Evolutionary conservation across 1,140 invertebrate genomes (phyloP).

Genomic region (Campoletis sonorensis): DNA sequence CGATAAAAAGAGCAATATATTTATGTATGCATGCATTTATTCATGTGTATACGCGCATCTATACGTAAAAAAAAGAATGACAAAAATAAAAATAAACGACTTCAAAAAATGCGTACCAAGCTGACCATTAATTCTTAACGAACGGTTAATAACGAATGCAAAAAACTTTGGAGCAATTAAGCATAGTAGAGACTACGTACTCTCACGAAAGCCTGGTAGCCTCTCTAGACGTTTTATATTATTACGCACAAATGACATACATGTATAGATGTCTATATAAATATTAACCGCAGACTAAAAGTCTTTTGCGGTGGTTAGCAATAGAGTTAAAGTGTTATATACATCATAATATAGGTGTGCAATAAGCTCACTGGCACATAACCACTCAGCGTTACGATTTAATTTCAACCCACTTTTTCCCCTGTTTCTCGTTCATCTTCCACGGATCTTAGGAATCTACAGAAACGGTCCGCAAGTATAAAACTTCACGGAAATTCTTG

Average conservation of each 20-base stretch:
- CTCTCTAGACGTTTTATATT: neutral
- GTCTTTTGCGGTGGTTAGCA: too few relatives aligned
- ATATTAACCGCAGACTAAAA: too few relatives aligned
- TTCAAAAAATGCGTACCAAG: slow-evolving; percentile 12
- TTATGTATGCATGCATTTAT: neutral
- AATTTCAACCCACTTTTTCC: slow-evolving; percentile 52
- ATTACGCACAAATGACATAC: neutral
- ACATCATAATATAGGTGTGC: neutral
- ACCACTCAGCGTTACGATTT: slow-evolving; percentile 56
- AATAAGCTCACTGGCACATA: slow-evolving; percentile 16
- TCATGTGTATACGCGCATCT: neutral
- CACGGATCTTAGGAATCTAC: neutral
- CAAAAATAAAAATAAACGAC: slow-evolving; percentile 43
- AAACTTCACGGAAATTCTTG: slow-evolving; percentile 19
- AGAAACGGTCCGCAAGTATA: neutral
- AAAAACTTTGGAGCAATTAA: slow-evolving; percentile 22
- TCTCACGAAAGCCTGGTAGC: neutral
- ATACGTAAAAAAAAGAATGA: neutral
- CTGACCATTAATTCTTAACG: slow-evolving; percentile 50
- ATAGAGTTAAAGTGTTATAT: too few relatives aligned
- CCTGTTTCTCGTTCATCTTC: slow-evolving; percentile 2
- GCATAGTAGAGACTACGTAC: neutral
- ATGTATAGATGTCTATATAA: too few relatives aligned
- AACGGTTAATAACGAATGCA: slow-evolving; percentile 36
- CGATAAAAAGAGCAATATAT: neutral